Conservation (phyloP, 2,797 vertebrate genomes). For the Champsocephalus esox region DNA sequence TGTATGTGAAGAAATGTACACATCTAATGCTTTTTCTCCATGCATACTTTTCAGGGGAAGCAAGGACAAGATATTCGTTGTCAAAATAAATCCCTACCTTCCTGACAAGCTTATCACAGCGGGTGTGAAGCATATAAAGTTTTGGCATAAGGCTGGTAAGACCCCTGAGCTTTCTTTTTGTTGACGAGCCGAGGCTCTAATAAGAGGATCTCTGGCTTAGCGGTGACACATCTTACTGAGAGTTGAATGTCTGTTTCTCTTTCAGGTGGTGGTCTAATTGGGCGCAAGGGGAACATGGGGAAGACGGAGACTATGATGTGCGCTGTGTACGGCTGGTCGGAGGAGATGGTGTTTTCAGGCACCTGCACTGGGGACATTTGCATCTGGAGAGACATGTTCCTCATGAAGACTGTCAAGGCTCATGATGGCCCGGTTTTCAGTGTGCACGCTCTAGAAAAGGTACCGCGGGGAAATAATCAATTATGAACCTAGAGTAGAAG, state of each 20-base stretch:
- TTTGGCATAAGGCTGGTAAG: conserved; percentile 98
- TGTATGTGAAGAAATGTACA: not conserved
- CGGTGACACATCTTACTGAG: conserved; percentile 31
- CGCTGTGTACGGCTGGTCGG: conserved; percentile 96
- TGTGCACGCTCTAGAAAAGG: conserved; percentile 98
- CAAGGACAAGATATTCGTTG: conserved; percentile 98
- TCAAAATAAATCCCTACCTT: conserved; percentile 97
- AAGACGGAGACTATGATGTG: conserved; percentile 98
- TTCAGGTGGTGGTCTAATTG: conserved; percentile 95
- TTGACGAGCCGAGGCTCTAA: conserved; percentile 43
- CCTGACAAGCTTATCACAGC: conserved; percentile 98
- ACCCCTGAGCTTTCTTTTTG: not conserved
- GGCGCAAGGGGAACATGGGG: conserved; percentile 94
- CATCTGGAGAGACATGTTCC: conserved; percentile 97
- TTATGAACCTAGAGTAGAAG: not conserved
- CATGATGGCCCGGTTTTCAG: conserved; percentile 99
- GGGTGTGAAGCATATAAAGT: conserved; percentile 98
- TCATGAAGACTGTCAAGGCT: conserved; percentile 97
- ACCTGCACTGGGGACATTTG: conserved; percentile 96
- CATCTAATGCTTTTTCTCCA: not conserved
- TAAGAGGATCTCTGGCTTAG: conserved; percentile 39
- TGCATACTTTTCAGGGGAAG: conserved; percentile 90
- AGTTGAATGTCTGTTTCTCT: conserved; percentile 39
- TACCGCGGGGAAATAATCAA: conserved; percentile 66
- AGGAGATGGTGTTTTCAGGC: conserved; percentile 97